Evolutionary conservation across 1,140 invertebrate species (phyloP), one percentile per base, ranked within the genome.

Genomic region (Brachionus rubens): DNA sequence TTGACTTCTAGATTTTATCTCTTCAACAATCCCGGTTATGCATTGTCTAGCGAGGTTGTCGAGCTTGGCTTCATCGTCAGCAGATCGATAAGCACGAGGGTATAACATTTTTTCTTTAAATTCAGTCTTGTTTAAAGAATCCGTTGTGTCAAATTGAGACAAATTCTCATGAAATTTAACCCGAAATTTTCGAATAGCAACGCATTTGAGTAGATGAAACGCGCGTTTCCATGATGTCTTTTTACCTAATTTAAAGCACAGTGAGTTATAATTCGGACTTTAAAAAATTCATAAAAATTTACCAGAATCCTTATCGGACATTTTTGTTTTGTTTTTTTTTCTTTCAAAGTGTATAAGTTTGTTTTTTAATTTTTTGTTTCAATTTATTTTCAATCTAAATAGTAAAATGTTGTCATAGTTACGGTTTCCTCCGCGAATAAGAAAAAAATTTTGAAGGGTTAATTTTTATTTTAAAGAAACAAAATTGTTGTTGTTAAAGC

Each of bases 181-280:
- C 0, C 40, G 36, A 65, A 65, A 65, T 43, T 46, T 65, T 46
- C 14, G 28, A 10, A 65, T 43, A 12, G 59, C 59, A 28, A 65
- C 59, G 24, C 59, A 65, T 65, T 65, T 65, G 19, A 65, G 24
- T 24, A 65, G 40, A 65, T 65, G 59, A 43, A 65, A 65, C 12
- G 59, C 59, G 21, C 59, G 33, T 46, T 65, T 43, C 59, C 59
- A 65, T 0, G 59, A 65, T 16, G 36, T 7, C 36, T 59, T 59
- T 16, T 1, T 1, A n/a, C n/a, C n/a, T n/a, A n/a, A 16, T 14
- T 19, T 7, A 36, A 36, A 9, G 30, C 54, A 33, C 19, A 59
- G 21, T 36, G 10, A 10, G 16, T 5, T n/a, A 36, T 21, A 28
- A 14, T 26, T 16, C 10, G 0, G 16, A 36, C 6, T 19, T n/a